Conservation (phyloP, 2,888 invertebrate genomes). For the Cephus sareptanus region DNA sequence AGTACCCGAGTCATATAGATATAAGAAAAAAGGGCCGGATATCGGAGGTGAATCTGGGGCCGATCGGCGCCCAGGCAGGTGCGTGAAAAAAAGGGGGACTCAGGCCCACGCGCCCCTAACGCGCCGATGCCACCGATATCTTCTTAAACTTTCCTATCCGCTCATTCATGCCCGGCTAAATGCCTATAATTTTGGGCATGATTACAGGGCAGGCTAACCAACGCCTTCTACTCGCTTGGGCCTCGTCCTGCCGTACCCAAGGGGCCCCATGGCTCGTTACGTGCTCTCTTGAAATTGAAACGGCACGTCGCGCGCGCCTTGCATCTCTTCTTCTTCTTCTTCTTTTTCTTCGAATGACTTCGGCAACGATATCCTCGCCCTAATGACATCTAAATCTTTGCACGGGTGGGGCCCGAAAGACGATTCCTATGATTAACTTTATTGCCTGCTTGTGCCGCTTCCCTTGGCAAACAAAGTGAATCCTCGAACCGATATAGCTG, state of each 20-base stretch:
- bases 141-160: slow-evolving; percentile 58
- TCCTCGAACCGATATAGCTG: neutral
- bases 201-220: slow-evolving; percentile 58
- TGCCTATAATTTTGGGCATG: slow-evolving; percentile 63
- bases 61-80: slow-evolving; percentile 24
- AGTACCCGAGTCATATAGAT: neutral
- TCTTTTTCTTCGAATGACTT: slow-evolving; percentile 6
- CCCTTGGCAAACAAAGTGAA: slow-evolving; percentile 46
- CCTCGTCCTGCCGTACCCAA: slow-evolving; percentile 40
- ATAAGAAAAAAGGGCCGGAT: slow-evolving; percentile 26
- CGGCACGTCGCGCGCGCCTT: slow-evolving; percentile 19
- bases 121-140: slow-evolving; percentile 58
- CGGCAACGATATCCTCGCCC: slow-evolving; percentile 9
- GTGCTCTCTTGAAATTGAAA: slow-evolving; percentile 51
- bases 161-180: slow-evolving; percentile 59
- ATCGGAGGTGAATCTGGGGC: slow-evolving; percentile 52
- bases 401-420: slow-evolving; percentile 18
- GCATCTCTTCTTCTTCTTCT: slow-evolving; percentile 6
- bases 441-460: slow-evolving; percentile 38
- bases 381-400: slow-evolving; percentile 50
- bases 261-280: slow-evolving; percentile 43
- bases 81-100: slow-evolving; percentile 23
- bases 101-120: slow-evolving; percentile 55
- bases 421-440: slow-evolving; percentile 39
- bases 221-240: slow-evolving; percentile 23